Percentiles rank a stretch among this genome's conserved stretches.
These are phyloP conservation scores for Malurus splendens DNA, from an alignment of 2,797 vertebrate genomes.

Conservation along the genomic window DNA sequence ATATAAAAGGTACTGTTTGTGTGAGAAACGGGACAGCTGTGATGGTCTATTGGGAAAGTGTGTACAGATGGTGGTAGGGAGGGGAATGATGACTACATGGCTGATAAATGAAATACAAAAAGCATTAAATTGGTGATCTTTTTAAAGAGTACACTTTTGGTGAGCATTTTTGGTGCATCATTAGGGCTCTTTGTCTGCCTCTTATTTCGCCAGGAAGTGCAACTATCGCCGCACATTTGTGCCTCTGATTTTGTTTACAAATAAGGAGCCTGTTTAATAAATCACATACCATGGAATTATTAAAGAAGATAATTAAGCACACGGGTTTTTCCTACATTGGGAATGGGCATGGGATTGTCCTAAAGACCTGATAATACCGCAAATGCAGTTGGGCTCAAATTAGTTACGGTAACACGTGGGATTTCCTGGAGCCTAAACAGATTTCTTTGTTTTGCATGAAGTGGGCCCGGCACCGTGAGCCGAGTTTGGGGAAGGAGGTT, in stretches of 20 bases:
- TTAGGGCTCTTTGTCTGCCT: slow-evolving; percentile 50
- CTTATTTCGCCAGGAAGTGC: slow-evolving; percentile 50
- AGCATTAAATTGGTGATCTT: slow-evolving; percentile 59
- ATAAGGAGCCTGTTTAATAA: slow-evolving; percentile 59
- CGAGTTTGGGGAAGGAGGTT: neutral
- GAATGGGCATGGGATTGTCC: slow-evolving; percentile 53
- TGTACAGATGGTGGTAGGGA: slow-evolving; percentile 79
- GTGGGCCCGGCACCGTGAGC: neutral
- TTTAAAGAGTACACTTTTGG: slow-evolving; percentile 52
- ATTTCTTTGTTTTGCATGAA: slow-evolving; percentile 64
- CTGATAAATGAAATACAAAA: slow-evolving; percentile 78
- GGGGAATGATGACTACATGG: slow-evolving; percentile 76
- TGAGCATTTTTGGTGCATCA: slow-evolving; percentile 47
- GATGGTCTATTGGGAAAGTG: slow-evolving; percentile 81
- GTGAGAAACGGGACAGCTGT: slow-evolving; percentile 83
- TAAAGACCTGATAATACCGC: slow-evolving; percentile 58
- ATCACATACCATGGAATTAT: slow-evolving; percentile 57
- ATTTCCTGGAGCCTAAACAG: slow-evolving; percentile 52
- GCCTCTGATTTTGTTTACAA: slow-evolving; percentile 62
- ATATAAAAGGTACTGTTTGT: slow-evolving; percentile 74
- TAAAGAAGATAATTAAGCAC: slow-evolving; percentile 63
- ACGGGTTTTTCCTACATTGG: slow-evolving; percentile 30
- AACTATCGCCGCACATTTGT: slow-evolving; percentile 17
- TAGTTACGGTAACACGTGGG: slow-evolving; percentile 51
- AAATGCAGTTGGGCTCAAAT: slow-evolving; percentile 59